Base-by-base conservation (phyloP, 1,140 invertebrate species). In the Drosophila truncata region DNA sequence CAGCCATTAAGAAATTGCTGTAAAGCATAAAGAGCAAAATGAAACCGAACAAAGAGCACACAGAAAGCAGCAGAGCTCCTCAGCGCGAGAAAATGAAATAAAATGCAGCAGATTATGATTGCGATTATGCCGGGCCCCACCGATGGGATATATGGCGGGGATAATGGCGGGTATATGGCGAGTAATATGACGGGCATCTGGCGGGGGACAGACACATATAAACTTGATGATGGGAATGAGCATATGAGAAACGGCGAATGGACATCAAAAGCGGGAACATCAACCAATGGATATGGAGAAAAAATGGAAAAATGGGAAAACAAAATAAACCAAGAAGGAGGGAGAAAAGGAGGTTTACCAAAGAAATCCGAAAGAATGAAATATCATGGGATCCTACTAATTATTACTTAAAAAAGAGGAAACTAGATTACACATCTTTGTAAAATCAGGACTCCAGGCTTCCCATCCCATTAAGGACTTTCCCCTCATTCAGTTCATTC, bases 41-140 rank as follows among this genome's bases (percentile, higher is more conserved):
- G 84, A 83, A 91, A 69, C 76, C 55, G 78, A 90, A 78, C 70
- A 74, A 75, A 66, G 78, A 81, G 50, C 57, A 33, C 63, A 49
- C 52, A 57, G 29, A 65, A 78, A 62, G 50, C 52, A 37, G 54
- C 62, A 55, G 64, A 72, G 61, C 69, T 75, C 78, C 69, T 61
- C 73, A 72, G 71, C 74, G 83, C 78, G 84, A 87, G 79, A 91
- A 91, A 91, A 91, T 87, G 87, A 91, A 91, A 91, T 91, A 91
- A 91, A 91, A 91, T 88, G 83, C 83, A 75, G 72, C 54, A 91
- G 88, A 91, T 91, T 91, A 91, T 91, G 87, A 91, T 91, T 91
- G 84, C 83, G 83, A 87, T 84, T 88, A 88, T 90, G 85, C 78
- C 71, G 72, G 67, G 63, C 23, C 50, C 62, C 62, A 20, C 11